phyloP scores from a whole-genome alignment of 2,113 vertebrate species.

The Perca schrenkii region DNA sequence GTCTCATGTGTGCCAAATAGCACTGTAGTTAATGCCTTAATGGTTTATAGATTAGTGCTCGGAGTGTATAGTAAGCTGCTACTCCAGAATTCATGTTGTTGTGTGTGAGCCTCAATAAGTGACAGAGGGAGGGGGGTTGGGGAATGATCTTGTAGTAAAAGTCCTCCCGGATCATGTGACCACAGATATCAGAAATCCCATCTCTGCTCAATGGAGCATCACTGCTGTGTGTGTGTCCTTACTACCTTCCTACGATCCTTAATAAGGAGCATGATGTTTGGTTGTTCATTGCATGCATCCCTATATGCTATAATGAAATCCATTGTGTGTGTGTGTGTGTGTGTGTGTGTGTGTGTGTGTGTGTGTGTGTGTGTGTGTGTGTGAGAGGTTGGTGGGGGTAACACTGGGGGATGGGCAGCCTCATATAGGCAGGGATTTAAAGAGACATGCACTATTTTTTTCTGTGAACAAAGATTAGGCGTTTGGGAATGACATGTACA shows the following conservation, averaged over 20 bases:
- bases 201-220: constrained; percentile 69
- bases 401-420: constrained; percentile 80
- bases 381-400: constrained; percentile 71
- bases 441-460: constrained; percentile 80
- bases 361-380: constrained; percentile 29
- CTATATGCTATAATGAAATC: constrained; percentile 46
- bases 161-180: constrained; percentile 78
- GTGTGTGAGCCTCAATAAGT: constrained; percentile 73
- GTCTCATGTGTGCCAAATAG: constrained; percentile 44
- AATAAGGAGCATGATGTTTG: constrained; percentile 49
- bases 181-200: constrained; percentile 78
- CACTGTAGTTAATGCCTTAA: constrained; percentile 55
- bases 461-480: constrained; percentile 70
- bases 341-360: constrained; percentile 9
- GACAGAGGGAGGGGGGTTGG: constrained; percentile 61
- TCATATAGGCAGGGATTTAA: constrained; percentile 81
- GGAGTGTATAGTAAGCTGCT: constrained; percentile 67
- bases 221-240: constrained; percentile 24
- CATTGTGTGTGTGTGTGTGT: constrained; percentile 60
- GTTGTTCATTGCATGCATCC: constrained; percentile 38
- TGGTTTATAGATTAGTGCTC: constrained; percentile 69
- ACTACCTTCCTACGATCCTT: constrained; percentile 15
- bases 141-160: constrained; percentile 80
- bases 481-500: constrained; percentile 21
- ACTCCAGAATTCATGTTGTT: constrained; percentile 70